phyloP scores from a whole-genome alignment of 2,888 invertebrate genomes.

The Andrena trimmerana region DNA sequence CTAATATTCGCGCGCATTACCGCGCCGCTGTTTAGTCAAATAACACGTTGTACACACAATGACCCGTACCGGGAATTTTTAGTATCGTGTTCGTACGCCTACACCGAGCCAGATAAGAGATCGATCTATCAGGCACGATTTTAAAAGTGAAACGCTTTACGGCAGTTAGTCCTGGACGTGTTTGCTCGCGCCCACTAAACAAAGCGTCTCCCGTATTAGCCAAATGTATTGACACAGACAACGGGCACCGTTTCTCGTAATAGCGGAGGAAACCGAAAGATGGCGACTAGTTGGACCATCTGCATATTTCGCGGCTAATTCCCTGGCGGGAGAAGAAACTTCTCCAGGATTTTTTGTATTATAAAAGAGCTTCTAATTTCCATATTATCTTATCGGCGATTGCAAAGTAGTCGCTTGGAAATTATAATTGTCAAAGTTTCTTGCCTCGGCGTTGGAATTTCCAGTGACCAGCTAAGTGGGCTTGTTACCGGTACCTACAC shows the following conservation, averaged over 20 bases:
- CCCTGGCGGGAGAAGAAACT: no score
- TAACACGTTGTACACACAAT: conserved; percentile 27
- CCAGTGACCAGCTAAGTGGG: not conserved
- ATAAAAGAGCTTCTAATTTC: no score
- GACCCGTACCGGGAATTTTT: conserved; percentile 9
- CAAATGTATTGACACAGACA: conserved; percentile 37
- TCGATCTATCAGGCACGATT: conserved; percentile 25
- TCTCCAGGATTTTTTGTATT: no score
- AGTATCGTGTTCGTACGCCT: conserved; percentile 32
- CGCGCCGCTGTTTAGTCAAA: conserved; percentile 27
- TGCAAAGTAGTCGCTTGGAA: not conserved
- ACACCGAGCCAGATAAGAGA: conserved; percentile 28
- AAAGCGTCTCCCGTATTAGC: not conserved
- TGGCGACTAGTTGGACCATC: conserved; percentile 3
- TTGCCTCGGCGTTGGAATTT: not conserved
- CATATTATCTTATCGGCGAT: not conserved
- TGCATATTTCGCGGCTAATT: not conserved
- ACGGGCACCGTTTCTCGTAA: conserved; percentile 24
- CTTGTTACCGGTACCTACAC: not conserved
- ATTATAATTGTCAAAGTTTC: conserved; percentile 6
- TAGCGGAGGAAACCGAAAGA: conserved; percentile 33
- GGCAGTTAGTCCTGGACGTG: conserved; percentile 28
- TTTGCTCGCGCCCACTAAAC: conserved; percentile 27
- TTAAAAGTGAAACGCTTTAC: conserved; percentile 27
- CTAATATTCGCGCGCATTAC: conserved; percentile 18